Percentiles rank a stretch among this genome's conserved stretches.
Evolutionary conservation across 2,888 invertebrate species (phyloP).

Genomic region (Cremastinae sp.): DNA sequence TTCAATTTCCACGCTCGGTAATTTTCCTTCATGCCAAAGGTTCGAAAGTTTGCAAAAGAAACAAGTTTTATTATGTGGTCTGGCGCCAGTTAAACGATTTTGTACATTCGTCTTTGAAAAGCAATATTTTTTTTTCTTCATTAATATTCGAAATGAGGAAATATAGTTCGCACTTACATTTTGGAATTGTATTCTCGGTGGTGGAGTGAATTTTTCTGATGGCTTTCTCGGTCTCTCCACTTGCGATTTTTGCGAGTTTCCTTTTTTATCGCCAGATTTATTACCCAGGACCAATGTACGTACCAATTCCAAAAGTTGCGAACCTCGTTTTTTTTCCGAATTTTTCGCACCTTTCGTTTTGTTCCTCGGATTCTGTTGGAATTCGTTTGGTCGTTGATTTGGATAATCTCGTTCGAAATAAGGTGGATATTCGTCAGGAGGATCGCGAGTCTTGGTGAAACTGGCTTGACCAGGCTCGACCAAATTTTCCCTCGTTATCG

Average conservation of each 20-base stretch:
- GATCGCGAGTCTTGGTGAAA: conserved; percentile 62
- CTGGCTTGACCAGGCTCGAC: conserved; percentile 17
- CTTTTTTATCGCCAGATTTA: conserved; percentile 53
- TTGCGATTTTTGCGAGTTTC: neutral
- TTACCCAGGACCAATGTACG: conserved; percentile 61
- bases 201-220: conserved; percentile 41
- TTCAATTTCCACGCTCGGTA: conserved; percentile 20
- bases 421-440: conserved; percentile 71
- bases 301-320: conserved; percentile 64
- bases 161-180: conserved; percentile 48
- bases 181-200: conserved; percentile 52
- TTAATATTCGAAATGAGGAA: neutral
- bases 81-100: neutral
- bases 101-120: neutral
- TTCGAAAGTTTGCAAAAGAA: conserved; percentile 21
- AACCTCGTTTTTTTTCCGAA: conserved; percentile 59
- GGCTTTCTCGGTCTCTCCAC: conserved; percentile 46
- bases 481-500: conserved; percentile 70
- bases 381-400: conserved; percentile 9
- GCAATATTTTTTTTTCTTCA: neutral
- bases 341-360: conserved; percentile 36
- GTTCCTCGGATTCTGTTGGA: neutral
- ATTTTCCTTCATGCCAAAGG: conserved; percentile 7
- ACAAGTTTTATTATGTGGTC: neutral
- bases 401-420: conserved; percentile 66